Evolutionary conservation across 2,797 vertebrate species (phyloP), one percentile per base, ranked within the genome.

Genomic region (Melanogrammus aeglefinus): DNA sequence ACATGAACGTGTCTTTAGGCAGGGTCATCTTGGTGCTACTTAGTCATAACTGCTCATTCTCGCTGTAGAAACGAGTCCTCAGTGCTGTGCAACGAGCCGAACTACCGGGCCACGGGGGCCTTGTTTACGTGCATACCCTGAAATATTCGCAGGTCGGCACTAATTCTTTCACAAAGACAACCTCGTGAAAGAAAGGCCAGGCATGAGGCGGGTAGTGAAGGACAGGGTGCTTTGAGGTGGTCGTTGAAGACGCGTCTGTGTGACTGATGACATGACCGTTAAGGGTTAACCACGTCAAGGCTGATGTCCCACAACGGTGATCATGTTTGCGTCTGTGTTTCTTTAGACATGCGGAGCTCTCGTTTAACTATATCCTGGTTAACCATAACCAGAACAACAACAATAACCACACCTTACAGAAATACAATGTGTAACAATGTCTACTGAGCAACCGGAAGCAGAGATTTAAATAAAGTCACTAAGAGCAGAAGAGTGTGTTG

Each of bases 21-120:
- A 80, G 84, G 81, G 81, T 87, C 85, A 85, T 83, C 78, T 72
- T 89, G 92, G 93, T 92, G 92, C 91, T 92, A 92, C 79, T 84
- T 24, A 69, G 63, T 69, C 9, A 63, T 84, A 85, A 81, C 47
- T 79, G 80, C 76, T 76, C 63, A 72, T 57, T 74, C 84, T 85
- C 90, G 83, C 82, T 87, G 73, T 63, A 21, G 41, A 63, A 38
- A 63, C 12, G 18, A 57, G 16, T 21, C 16, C 5, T 0, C 51
- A 10, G 63, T 69, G n/a, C n/a, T 69, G 63, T 4, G 63, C 63
- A 9, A 69, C 63, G 27, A 69, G 63, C 63, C 27, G 24, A 69
- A 69, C 63, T 27, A n/a, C 57, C 57, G 21, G 27, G 24, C 63
- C n/a, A 69, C 63, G n/a, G 2, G 63, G 27, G 63, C 10, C 63